These are phyloP conservation scores for Rhopilema esculentum DNA, from an alignment of 30 jellyfish, hydroid and myxozoan genomes.

Conservation along the genomic window DNA sequence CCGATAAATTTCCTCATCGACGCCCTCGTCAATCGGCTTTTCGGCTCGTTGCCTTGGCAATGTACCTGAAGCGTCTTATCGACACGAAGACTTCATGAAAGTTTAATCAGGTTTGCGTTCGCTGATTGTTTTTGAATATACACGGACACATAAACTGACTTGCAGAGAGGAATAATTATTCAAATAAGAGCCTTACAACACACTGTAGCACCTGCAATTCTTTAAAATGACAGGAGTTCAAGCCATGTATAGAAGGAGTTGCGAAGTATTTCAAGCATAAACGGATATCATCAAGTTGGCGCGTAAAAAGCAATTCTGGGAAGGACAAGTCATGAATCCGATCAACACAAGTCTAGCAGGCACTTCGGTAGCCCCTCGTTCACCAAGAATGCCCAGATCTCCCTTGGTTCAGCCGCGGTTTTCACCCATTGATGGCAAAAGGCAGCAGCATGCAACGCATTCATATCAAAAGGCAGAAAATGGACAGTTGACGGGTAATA, in stretches of 20 bases:
- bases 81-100: conserved; percentile 36
- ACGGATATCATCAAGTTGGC: neutral
- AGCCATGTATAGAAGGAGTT: conserved; percentile 22
- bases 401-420: conserved; percentile 55
- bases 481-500: conserved; percentile 62
- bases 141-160: conserved; percentile 59
- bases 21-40: conserved; percentile 5
- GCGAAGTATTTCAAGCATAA: conserved; percentile 24
- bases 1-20: conserved; percentile 10
- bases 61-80: conserved; percentile 38
- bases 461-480: conserved; percentile 55
- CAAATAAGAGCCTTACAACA: conserved; percentile 54
- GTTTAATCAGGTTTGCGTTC: conserved; percentile 40
- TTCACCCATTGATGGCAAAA: conserved; percentile 45
- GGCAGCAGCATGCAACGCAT: conserved; percentile 12
- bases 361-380: conserved; percentile 61
- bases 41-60: conserved; percentile 29
- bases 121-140: conserved; percentile 59
- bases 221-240: conserved; percentile 36
- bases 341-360: conserved; percentile 71
- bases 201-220: conserved; percentile 68
- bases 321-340: conserved; percentile 52
- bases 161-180: conserved; percentile 44
- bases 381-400: conserved; percentile 64
- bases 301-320: neutral